phyloP scores from a whole-genome alignment of 64 coral and sea anemone genomes.

The Montipora sp. region DNA sequence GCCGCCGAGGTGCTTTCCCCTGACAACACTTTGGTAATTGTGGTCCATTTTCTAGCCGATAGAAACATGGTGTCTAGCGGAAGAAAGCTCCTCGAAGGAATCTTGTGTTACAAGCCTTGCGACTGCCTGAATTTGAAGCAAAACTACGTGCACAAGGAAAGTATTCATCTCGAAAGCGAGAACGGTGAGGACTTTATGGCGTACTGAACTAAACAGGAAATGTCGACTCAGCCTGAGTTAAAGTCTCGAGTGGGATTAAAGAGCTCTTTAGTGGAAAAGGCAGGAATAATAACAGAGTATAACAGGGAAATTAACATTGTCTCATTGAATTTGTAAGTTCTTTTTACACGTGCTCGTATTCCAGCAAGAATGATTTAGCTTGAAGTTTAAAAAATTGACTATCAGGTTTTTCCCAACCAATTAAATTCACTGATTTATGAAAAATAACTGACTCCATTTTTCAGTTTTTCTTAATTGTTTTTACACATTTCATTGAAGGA shows the following conservation, averaged over 20 bases:
- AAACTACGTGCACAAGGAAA: slow-evolving; percentile 31
- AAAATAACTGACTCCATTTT: too few species aligned
- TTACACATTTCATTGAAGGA: too few species aligned
- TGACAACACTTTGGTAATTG: neutral
- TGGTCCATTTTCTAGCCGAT: slow-evolving; percentile 19
- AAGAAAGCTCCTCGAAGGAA: slow-evolving; percentile 14
- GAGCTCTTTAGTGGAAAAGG: too few species aligned
- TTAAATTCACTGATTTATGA: too few species aligned
- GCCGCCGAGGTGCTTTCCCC: neutral
- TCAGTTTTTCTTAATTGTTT: too few species aligned
- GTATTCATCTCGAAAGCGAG: neutral
- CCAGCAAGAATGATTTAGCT: too few species aligned
- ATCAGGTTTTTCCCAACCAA: too few species aligned
- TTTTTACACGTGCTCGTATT: too few species aligned
- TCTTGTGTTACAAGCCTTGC: slow-evolving; percentile 17
- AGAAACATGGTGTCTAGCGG: slow-evolving; percentile 22
- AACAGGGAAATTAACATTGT: too few species aligned
- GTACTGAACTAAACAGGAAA: neutral
- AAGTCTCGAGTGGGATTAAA: neutral
- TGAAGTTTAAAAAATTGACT: too few species aligned
- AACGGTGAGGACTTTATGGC: neutral
- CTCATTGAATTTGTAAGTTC: neutral
- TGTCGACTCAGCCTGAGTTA: neutral
- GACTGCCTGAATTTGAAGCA: slow-evolving; percentile 26
- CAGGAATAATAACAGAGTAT: too few species aligned